These are phyloP conservation scores for Elysia crispata DNA, from an alignment of 2,888 invertebrate genomes.

Conservation along the genomic window DNA sequence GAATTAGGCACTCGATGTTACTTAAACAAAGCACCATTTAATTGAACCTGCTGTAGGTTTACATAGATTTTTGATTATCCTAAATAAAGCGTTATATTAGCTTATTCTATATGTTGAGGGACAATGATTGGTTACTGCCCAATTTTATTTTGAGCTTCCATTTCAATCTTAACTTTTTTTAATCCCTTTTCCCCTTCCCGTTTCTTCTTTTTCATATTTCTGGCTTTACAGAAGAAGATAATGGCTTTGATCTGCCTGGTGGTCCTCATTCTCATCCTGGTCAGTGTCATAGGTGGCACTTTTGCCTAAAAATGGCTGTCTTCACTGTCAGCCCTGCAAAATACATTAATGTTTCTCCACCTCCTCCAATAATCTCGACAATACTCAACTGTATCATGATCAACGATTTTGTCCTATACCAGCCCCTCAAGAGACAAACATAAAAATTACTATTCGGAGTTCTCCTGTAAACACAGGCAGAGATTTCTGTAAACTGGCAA, in stretches of 20 bases:
- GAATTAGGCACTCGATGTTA: no score
- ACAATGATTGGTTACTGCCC: background rate
- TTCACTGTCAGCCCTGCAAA: conserved; percentile 10
- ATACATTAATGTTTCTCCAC: background rate
- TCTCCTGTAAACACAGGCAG: no score
- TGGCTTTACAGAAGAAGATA: conserved; percentile 54
- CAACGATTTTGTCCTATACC: background rate
- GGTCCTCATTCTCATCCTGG: conserved; percentile 48
- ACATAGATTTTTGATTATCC: no score
- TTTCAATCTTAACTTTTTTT: no score
- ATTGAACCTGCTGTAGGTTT: no score
- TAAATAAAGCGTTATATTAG: no score
- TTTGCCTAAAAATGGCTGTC: conserved; percentile 36
- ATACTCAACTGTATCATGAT: background rate
- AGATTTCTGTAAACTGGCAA: no score
- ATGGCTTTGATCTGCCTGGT: conserved; percentile 52
- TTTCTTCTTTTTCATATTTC: background rate
- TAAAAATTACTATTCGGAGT: no score
- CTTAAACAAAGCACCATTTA: no score
- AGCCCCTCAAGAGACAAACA: no score
- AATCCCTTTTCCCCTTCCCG: no score
- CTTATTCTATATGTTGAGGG: background rate
- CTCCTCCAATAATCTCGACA: background rate
- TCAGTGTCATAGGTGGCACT: conserved; percentile 46
- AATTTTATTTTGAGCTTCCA: background rate